Percentiles rank a stretch among this genome's conserved stretches.
Conservation (phyloP, 2,113 vertebrate genomes). For the Eurypyga helias region DNA sequence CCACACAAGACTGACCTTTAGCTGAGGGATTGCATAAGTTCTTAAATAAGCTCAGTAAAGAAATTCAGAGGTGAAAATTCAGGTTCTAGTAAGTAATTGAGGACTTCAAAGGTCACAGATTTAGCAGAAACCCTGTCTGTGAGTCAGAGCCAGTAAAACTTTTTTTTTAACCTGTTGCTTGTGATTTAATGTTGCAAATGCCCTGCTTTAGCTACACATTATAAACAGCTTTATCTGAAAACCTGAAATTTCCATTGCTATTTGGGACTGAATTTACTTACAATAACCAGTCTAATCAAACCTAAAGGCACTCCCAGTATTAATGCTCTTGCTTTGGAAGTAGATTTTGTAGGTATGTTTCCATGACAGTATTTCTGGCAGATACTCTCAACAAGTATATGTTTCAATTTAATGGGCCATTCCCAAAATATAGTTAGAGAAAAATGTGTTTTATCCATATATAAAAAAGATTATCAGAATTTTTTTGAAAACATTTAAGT, state of each 20-base stretch:
- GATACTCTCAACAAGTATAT: background rate
- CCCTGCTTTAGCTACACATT: background rate
- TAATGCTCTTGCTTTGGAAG: background rate
- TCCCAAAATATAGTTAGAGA: background rate
- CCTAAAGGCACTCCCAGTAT: background rate
- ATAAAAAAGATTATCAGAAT: background rate
- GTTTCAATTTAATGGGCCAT: background rate
- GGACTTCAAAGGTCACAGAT: conserved; percentile 69
- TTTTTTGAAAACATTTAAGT: background rate
- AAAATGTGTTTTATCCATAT: background rate
- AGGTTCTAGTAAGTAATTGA: conserved; percentile 70
- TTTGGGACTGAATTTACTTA: background rate
- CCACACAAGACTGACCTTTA: conserved; percentile 73
- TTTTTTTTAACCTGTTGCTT: background rate
- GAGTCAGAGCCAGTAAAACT: background rate
- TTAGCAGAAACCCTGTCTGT: conserved; percentile 45
- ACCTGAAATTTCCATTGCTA: background rate
- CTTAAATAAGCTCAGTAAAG: conserved; percentile 54
- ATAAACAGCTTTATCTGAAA: background rate
- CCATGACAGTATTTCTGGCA: background rate
- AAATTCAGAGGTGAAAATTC: conserved; percentile 66
- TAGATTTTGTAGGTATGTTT: background rate
- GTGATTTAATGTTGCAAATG: background rate
- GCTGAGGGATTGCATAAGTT: conserved; percentile 55
- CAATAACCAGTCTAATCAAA: background rate